Evolutionary conservation across 2,113 vertebrate genomes (phyloP).

Genomic region (Oostethus manadensis): DNA sequence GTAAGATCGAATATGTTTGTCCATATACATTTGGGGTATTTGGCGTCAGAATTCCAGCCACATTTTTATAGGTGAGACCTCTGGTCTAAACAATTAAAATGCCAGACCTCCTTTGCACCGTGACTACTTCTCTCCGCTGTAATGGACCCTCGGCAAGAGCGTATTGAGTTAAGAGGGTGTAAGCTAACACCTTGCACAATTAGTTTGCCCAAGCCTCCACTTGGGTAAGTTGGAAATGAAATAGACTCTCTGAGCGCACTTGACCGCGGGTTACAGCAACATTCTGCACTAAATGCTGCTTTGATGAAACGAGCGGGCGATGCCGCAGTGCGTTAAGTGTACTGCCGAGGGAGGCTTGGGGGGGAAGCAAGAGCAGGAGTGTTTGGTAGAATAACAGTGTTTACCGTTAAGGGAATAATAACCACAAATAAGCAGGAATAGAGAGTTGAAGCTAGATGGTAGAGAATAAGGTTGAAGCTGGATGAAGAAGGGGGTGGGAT

Average conservation of each 20-base stretch:
- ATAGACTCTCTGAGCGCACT: slow-evolving; percentile 19
- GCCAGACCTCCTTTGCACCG: neutral
- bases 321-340: slow-evolving; percentile 3
- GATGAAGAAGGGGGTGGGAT: slow-evolving; percentile 33
- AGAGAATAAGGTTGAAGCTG: neutral
- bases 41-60: too few relatives aligned
- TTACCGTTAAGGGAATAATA: slow-evolving; percentile 14
- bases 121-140: neutral
- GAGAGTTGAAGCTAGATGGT: neutral
- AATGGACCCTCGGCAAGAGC: slow-evolving; percentile 22
- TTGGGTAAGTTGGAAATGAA: slow-evolving; percentile 28
- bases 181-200: slow-evolving; percentile 25
- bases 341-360: neutral
- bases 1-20: too few relatives aligned
- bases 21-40: too few relatives aligned
- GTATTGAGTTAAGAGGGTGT: slow-evolving; percentile 19
- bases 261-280: slow-evolving; percentile 28
- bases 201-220: slow-evolving; percentile 22
- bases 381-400: slow-evolving; percentile 3
- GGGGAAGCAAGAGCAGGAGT: slow-evolving; percentile 3
- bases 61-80: too few relatives aligned
- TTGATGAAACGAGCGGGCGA: slow-evolving; percentile 44
- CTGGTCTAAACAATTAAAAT: neutral
- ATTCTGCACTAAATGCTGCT: slow-evolving; percentile 30
- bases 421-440: slow-evolving; percentile 19